Base-by-base conservation (phyloP, 1,140 invertebrate genomes). In the Potamilus streckersoni region DNA sequence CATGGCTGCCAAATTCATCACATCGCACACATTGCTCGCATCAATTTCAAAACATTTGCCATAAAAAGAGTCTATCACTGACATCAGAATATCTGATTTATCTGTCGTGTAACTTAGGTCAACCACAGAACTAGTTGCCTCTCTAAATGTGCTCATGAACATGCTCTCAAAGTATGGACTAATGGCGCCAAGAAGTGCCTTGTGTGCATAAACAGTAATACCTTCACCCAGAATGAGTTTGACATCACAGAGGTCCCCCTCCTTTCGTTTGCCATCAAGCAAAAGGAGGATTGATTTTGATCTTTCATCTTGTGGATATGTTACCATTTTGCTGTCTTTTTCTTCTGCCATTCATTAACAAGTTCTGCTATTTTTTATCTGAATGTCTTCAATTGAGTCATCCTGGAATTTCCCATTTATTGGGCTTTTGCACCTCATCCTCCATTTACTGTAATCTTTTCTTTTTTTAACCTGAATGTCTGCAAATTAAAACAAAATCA, bases 221-320 rank as follows among this genome's bases (percentile, higher is more conserved):
- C 57, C 56, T 14, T 67, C 17, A 19, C 64, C 66, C 17, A 65
- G 31, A 67, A 67, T 27, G 16, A 73, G 23, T 58, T 73, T 63
- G n/a, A 73, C 57, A 27, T 73, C 72, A 60, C 72, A 73, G 55
- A 73, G 68, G 59, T 66, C 64, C 8, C 72, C 72, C n/a, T 67
- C 57, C 20, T 58, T n/a, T 20, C 72, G 55, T n/a, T 66, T n/a
- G 19, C 12, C 58, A 49, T 73, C 55, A 31, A 73, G 23, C 14
- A 57, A 67, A 57, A 58, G 11, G 5, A 73, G 58, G 15, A 73
- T 73, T n/a, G 59, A 4, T 23, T 73, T 38, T 16, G 62, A 49
- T 60, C 59, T 73, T 16, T 58, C 57, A 11, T 55, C 27, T n/a
- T 57, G 56, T 12, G 72, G 72, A 65, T 67, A 73, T 59, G 27